Base-by-base conservation (phyloP, 53 echinoderm and acorn worm genomes). In the Henricia sp. region DNA sequence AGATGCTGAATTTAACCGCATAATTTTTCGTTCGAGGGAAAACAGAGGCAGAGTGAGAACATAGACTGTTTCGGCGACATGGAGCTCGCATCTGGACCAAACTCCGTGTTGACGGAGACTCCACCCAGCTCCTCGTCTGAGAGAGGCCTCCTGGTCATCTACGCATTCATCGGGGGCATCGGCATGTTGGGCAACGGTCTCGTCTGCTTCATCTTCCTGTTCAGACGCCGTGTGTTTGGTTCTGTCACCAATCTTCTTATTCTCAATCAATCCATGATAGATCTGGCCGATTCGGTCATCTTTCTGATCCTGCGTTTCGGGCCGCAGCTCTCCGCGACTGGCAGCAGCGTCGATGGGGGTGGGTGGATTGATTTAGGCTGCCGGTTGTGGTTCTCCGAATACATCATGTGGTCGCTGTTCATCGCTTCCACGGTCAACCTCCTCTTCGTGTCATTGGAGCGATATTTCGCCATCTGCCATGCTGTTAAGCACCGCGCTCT, bases 401-500 rank as follows among this genome's bases (percentile, higher is more conserved):
- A 95, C 50, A 77, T 92, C 25, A 64, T 95, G 29, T 95, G 95
- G 95, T 91, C 95, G 23, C 83, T 95, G 3, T 95, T 90, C 66
- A 88, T 95, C 50, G 88, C 92, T 0, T 90, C 95, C 42, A 95
- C 95, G 5, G 88, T 89, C n/a, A 95, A 95, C 67, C 83, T 95
- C 0, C 86, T 92, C 3, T 69, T 92, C 12, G 67, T 95, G 5
- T 90, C 91, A n/a, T 53, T 95, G 19, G 95, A 95, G 86, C 67
- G 95, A 1, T 95, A 91, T 71, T 90, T 91, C 39, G 95, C 95
- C 23, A 92, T 91, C 13, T 91, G 91, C 51, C 89, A 84, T 46
- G 91, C 95, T 1, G 90, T 95, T 3, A 74, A 50, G 21, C 92
- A 95, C 72, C 72, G 95, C 26, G 86, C 90, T 52, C 73, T 88